phyloP scores from a whole-genome alignment of 2,888 invertebrate genomes.

The Microctonus brassicae region DNA sequence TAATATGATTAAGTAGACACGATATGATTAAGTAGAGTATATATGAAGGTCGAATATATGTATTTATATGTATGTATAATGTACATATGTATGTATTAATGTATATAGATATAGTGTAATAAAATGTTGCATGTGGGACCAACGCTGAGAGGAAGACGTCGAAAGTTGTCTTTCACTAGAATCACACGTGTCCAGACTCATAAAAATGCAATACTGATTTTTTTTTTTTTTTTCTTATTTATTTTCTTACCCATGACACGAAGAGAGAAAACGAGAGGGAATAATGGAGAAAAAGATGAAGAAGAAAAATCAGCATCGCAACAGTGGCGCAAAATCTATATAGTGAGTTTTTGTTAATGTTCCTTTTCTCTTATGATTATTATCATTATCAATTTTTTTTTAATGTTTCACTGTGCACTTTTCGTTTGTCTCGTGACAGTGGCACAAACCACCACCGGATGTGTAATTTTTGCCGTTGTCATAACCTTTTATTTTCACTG shows the following conservation, averaged over 20 bases:
- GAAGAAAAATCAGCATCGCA: conserved; percentile 32
- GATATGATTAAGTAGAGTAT: not conserved
- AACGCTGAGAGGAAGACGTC: conserved; percentile 52
- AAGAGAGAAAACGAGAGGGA: conserved; percentile 31
- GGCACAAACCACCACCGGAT: conserved; percentile 17
- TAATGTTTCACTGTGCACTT: conserved; percentile 14
- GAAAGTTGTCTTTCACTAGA: conserved; percentile 47
- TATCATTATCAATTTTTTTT: too few species aligned
- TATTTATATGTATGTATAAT: not conserved
- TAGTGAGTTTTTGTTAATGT: conserved; percentile 48
- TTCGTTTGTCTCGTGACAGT: conserved; percentile 19
- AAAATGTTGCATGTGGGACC: conserved; percentile 45
- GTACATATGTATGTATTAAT: not conserved
- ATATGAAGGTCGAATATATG: conserved; percentile 15
- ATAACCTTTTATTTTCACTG: not conserved
- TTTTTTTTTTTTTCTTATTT: conserved; percentile 33
- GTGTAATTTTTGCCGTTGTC: not conserved
- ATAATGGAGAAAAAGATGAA: conserved; percentile 36
- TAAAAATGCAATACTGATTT: conserved; percentile 56
- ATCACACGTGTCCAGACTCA: conserved; percentile 63
- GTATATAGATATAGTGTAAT: conserved; percentile 21
- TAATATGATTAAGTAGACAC: not conserved
- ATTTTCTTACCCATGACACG: conserved; percentile 23
- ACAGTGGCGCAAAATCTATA: conserved; percentile 38
- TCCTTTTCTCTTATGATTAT: conserved; percentile 35